These are phyloP conservation scores for Eupithecia subfuscata DNA, from an alignment of 2,888 invertebrate genomes.

Conservation along the genomic window DNA sequence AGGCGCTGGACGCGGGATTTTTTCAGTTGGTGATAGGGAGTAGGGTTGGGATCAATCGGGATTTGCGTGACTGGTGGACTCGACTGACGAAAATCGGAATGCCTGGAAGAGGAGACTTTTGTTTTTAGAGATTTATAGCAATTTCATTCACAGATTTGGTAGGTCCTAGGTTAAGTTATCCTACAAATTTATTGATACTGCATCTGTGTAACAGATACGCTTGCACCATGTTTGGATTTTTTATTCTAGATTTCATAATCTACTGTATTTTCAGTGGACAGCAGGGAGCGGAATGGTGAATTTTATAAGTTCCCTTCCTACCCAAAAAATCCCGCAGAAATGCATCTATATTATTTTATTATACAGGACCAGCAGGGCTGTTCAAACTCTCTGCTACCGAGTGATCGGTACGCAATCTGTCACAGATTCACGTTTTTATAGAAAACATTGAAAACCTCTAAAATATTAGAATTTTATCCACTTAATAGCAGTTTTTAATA, in stretches of 20 bases:
- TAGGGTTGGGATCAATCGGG: conserved; percentile 23
- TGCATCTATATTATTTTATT: too few species aligned
- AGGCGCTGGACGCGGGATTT: conserved; percentile 41
- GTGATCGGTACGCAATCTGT: too few species aligned
- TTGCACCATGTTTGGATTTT: background rate
- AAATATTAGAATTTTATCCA: too few species aligned
- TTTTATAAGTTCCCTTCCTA: background rate
- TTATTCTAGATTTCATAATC: background rate
- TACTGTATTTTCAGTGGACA: background rate
- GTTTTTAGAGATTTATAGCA: background rate
- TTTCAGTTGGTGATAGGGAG: conserved; percentile 34
- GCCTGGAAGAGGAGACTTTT: background rate
- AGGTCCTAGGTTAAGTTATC: background rate
- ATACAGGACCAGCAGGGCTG: too few species aligned
- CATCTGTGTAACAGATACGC: background rate
- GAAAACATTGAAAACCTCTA: too few species aligned
- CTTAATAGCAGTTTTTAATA: too few species aligned
- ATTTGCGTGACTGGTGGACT: background rate
- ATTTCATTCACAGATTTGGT: background rate
- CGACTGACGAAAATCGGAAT: background rate
- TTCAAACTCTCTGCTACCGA: too few species aligned
- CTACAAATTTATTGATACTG: background rate
- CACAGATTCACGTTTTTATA: too few species aligned
- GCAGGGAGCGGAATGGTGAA: background rate
- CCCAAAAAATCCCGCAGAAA: too few species aligned